These are phyloP conservation scores for Oenanthe oenanthe DNA, from an alignment of 2,113 vertebrate genomes.

Conservation along the genomic window DNA sequence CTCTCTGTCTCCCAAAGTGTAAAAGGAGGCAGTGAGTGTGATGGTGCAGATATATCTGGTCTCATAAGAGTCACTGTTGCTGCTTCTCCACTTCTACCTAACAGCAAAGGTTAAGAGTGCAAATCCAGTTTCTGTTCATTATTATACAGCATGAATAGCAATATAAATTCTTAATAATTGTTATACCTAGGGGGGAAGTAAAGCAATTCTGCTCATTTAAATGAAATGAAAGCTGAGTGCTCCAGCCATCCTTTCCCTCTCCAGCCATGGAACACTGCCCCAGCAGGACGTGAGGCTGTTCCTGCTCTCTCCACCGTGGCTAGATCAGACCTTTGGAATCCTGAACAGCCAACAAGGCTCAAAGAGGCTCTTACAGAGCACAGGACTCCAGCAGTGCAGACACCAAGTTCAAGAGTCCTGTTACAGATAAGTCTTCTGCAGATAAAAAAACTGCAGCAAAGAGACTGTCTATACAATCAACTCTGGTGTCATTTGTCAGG, in stretches of 20 bases:
- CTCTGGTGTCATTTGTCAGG: background rate
- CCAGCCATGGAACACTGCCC: background rate
- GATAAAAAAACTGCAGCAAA: background rate
- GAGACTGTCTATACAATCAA: background rate
- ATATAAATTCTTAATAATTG: slow-evolving; percentile 63
- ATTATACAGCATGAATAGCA: slow-evolving; percentile 54
- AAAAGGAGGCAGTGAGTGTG: background rate
- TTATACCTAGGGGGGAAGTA: slow-evolving; percentile 49
- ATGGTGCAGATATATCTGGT: background rate
- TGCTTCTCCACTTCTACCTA: background rate
- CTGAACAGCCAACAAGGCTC: background rate
- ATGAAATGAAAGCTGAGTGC: background rate
- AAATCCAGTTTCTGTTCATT: slow-evolving; percentile 34
- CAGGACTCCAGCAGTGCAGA: background rate
- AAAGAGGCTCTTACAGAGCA: background rate
- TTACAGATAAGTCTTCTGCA: background rate
- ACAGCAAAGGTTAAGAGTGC: slow-evolving; percentile 49
- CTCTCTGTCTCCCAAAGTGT: background rate
- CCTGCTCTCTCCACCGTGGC: background rate
- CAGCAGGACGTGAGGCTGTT: background rate
- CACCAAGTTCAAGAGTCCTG: background rate
- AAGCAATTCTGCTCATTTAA: slow-evolving; percentile 37
- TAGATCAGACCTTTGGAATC: background rate
- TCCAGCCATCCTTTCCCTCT: background rate
- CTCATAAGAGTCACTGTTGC: background rate